Conservation (phyloP, 2,113 vertebrate species). For the Emydocephalus ijimae region DNA sequence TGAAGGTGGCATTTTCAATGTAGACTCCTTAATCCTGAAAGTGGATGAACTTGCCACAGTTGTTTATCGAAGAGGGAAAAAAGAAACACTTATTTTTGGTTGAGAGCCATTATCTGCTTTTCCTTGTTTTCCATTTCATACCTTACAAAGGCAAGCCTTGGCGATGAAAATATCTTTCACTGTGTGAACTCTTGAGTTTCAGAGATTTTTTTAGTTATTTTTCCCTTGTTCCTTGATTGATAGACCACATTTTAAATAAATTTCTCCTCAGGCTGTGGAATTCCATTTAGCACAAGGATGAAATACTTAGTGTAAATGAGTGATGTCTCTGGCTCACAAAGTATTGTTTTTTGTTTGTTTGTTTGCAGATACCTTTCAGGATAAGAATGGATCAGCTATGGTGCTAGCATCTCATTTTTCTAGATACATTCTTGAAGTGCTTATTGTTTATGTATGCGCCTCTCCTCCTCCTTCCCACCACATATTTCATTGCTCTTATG, state of each 20-base stretch:
- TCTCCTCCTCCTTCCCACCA: slow-evolving; percentile 36
- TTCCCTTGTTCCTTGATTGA: background rate
- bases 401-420: slow-evolving; percentile 22
- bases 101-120: background rate
- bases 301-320: slow-evolving; percentile 28
- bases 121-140: background rate
- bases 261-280: background rate
- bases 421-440: slow-evolving; percentile 33
- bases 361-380: slow-evolving; percentile 60
- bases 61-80: background rate
- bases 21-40: background rate
- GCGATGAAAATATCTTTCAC: background rate
- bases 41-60: background rate
- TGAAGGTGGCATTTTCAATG: background rate
- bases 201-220: background rate
- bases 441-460: background rate
- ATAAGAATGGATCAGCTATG: slow-evolving; percentile 2
- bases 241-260: slow-evolving; percentile 38
- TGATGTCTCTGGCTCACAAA: slow-evolving; percentile 33
- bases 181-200: background rate
- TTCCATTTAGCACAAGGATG: slow-evolving; percentile 14
- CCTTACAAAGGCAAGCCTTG: background rate
- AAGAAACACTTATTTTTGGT: background rate
- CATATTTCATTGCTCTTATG: background rate
- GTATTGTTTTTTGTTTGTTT: slow-evolving; percentile 21